Evolutionary conservation across 2,113 vertebrate species (phyloP).

Genomic region (Cyanoderma ruficeps): DNA sequence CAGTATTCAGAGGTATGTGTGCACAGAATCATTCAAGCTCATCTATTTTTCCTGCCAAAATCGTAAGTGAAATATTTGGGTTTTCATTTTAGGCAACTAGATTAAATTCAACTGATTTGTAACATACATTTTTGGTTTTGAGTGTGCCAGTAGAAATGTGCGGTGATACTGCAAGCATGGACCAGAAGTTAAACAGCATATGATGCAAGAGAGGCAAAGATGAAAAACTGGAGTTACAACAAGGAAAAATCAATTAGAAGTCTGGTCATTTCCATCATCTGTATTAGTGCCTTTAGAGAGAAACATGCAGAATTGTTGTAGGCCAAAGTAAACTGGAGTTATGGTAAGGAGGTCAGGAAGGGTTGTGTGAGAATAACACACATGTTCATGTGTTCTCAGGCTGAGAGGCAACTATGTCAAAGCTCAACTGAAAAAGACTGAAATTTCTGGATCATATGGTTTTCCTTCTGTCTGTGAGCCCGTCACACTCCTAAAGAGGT

Average conservation of each 20-base stretch:
- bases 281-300: not conserved
- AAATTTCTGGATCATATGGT: not conserved
- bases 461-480: not conserved
- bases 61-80: fast-evolving
- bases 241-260: not conserved
- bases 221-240: not conserved
- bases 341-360: not conserved
- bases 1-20: not conserved
- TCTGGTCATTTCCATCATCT: not conserved
- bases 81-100: not conserved
- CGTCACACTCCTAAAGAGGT: not conserved
- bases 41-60: not conserved
- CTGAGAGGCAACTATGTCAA: not conserved
- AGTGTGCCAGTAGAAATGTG: not conserved
- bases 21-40: not conserved
- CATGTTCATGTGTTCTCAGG: not conserved
- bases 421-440: not conserved
- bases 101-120: not conserved
- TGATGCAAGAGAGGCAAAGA: not conserved
- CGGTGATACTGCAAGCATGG: not conserved
- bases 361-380: not conserved
- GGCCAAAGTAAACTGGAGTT: not conserved
- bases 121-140: not conserved
- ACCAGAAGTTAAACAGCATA: not conserved
- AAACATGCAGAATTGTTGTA: not conserved